Percentiles rank a stretch among this genome's conserved stretches.
Evolutionary conservation across 1,140 invertebrate genomes (phyloP).

Genomic region (Stenopsyche tienmushanensis): DNA sequence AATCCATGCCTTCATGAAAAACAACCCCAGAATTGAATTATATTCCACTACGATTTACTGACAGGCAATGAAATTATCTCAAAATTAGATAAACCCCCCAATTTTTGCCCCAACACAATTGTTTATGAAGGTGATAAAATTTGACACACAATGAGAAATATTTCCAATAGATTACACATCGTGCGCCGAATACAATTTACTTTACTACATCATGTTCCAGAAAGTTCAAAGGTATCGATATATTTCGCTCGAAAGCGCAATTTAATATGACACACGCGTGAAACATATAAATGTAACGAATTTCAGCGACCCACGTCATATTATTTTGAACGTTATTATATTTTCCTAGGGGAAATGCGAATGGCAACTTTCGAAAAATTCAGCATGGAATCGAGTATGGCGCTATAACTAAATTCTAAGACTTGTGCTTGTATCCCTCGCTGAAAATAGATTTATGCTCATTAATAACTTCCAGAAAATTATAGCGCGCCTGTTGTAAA

Average conservation of each 20-base stretch:
- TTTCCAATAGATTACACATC: not conserved
- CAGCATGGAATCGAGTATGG: not conserved
- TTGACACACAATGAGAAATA: not conserved
- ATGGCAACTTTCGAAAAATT: not conserved
- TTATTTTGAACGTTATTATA: conserved; percentile 12
- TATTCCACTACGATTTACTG: too few species aligned
- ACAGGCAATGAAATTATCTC: not conserved
- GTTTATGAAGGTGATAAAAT: not conserved
- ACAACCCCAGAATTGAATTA: too few species aligned
- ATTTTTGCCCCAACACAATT: not conserved
- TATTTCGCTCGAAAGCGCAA: not conserved
- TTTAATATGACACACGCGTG: not conserved
- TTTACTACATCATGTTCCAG: not conserved
- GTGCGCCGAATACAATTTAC: not conserved
- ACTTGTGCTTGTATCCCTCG: too few species aligned
- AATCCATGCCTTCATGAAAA: too few species aligned
- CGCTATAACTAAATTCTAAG: not conserved
- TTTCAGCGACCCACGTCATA: conserved; percentile 2
- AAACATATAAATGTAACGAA: not conserved
- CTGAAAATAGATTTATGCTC: too few species aligned
- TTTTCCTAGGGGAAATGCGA: not conserved
- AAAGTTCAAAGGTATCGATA: conserved; percentile 1
- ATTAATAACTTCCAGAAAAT: not conserved
- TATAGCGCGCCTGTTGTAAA: too few species aligned
- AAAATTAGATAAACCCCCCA: not conserved